Evolutionary conservation across 1,140 invertebrate genomes (phyloP).

Genomic region (Diachasmimorpha longicaudata): DNA sequence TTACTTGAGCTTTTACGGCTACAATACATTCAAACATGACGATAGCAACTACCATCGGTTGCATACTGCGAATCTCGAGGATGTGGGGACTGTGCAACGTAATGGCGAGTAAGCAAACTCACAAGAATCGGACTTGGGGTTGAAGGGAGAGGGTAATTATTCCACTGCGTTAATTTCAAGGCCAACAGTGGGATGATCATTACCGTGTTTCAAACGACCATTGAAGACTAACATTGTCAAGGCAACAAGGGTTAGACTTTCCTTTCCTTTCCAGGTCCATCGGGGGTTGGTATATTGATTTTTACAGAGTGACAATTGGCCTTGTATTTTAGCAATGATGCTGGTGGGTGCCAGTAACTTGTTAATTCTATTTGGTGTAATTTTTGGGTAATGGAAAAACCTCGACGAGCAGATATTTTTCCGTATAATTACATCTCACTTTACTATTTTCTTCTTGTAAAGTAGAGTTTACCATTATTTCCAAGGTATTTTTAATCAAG

Average conservation of each 20-base stretch:
- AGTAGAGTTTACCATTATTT: no score
- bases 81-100: slow-evolving; percentile 6
- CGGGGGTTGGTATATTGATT: no score
- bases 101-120: slow-evolving; percentile 41
- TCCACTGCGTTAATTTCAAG: slow-evolving; percentile 42
- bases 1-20: background rate
- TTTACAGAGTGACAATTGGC: no score
- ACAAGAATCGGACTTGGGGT: background rate
- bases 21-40: background rate
- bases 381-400: no score
- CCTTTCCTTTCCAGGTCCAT: no score
- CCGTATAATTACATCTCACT: no score
- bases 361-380: no score
- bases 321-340: no score
- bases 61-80: background rate
- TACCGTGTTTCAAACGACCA: slow-evolving; percentile 16
- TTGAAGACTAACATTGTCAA: background rate
- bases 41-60: background rate
- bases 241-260: background rate
- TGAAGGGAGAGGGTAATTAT: slow-evolving; percentile 31
- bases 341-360: no score
- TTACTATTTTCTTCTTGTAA: no score
- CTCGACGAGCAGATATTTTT: no score
- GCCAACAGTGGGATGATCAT: slow-evolving; percentile 30
- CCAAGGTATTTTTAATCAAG: no score